Base-by-base conservation (phyloP, 1,140 invertebrate species). In the Euwallacea fornicatus region DNA sequence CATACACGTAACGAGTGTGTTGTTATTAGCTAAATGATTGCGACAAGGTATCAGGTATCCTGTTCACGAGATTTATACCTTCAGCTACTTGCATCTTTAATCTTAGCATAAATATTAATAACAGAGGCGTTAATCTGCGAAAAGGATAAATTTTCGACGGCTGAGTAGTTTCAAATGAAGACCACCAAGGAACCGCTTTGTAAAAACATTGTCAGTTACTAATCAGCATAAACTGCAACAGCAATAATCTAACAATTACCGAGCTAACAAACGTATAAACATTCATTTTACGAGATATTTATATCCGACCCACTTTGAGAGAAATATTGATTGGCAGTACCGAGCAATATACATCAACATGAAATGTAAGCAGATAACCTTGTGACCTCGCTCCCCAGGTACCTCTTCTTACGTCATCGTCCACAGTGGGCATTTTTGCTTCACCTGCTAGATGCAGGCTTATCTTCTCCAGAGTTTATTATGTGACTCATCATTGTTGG, bases 251-350 rank as follows among this genome's bases (percentile, higher is more conserved):
- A 42, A 59, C 56, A 59, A 59, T 59, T 21, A 59, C 56, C 56
- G 42, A 59, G 56, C 56, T 59, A 59, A 59, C 56, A 59, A 59
- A 59, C 56, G 56, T 16, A 41, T 41, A 59, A 59, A 41, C 56
- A 59, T 11, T 59, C 56, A n/a, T 59, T 33, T 59, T 59, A 42
- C 42, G 10, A 11, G 41, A 59, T 59, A 59, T 59, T 59, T 59
- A 59, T 59, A 59, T 59, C 56, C 56, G 56, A 59, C 56, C 56
- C 56, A 59, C 56, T 59, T 59, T 41, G 16, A 33, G 42, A 41
- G 56, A 59, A 59, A 59, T 59, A 59, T 59, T 59, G 56, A 59
- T 59, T 59, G 56, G 56, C 56, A 59, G 56, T 41, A 41, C 56
- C 8, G 41, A 59, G 16, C 56, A 59, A 59, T 59, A 59, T 59